Conservation (phyloP, 2,888 invertebrate genomes). For the Lobophora halterata region DNA sequence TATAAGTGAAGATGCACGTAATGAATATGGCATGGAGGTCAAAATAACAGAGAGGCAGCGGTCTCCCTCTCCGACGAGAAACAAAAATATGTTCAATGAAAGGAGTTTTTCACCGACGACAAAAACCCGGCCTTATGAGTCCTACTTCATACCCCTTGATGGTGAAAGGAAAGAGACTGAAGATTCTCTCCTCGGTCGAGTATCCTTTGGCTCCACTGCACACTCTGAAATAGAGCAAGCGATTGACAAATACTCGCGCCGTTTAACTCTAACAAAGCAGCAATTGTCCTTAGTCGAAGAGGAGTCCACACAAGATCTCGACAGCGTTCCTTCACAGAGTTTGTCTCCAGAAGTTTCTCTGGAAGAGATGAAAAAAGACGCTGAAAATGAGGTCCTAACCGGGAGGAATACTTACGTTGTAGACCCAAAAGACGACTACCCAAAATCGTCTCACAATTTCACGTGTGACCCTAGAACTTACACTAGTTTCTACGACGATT, state of each 20-base stretch:
- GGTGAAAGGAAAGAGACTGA: slow-evolving; percentile 40
- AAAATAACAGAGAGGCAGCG: slow-evolving; percentile 57
- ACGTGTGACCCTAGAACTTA: slow-evolving; percentile 57
- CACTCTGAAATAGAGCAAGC: slow-evolving; percentile 53
- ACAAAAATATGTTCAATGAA: slow-evolving; percentile 43
- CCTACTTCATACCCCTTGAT: slow-evolving; percentile 62
- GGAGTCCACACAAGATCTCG: slow-evolving; percentile 72
- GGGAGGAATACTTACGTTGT: slow-evolving; percentile 36
- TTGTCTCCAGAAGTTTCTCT: slow-evolving; percentile 57
- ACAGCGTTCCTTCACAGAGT: slow-evolving; percentile 66
- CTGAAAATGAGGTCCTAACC: slow-evolving; percentile 31
- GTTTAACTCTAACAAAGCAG: slow-evolving; percentile 58
- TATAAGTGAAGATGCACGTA: slow-evolving; percentile 39
- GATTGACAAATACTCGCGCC: slow-evolving; percentile 57
- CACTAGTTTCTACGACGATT: slow-evolving; percentile 64
- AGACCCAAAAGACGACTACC: slow-evolving; percentile 39
- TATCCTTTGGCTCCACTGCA: slow-evolving; percentile 51
- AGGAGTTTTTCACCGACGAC: slow-evolving; percentile 53
- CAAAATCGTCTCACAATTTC: slow-evolving; percentile 39
- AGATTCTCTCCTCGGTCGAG: slow-evolving; percentile 42
- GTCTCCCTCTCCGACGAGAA: slow-evolving; percentile 49
- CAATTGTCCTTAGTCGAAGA: slow-evolving; percentile 76
- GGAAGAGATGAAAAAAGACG: slow-evolving; percentile 40
- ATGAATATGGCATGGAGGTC: slow-evolving; percentile 63
- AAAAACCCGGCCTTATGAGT: slow-evolving; percentile 55